A percentile compares a stretch with the other conserved stretches of the same genome.
These are phyloP conservation scores for Phenganax stokvisi DNA, from an alignment of 92 coral and sea anemone genomes.

Conservation along the genomic window DNA sequence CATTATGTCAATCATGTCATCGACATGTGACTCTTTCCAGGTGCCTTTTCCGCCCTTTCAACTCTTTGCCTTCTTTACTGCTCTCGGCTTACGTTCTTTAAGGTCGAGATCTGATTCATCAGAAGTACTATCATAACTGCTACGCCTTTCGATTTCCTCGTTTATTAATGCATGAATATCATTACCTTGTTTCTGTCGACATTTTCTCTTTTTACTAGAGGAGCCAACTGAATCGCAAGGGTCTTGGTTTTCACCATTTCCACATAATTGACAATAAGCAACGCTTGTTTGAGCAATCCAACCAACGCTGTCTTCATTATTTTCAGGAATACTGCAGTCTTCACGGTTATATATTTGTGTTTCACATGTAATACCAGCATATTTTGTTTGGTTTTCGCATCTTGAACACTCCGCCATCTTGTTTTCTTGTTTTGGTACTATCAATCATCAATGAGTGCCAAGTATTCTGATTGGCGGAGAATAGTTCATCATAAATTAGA, in stretches of 20 bases:
- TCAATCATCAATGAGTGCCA: background rate
- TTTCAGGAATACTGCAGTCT: slow-evolving; percentile 6
- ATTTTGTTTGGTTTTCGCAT: slow-evolving; percentile 12
- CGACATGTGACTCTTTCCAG: slow-evolving; percentile 47
- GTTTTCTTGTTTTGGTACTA: background rate
- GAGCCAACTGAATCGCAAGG: background rate
- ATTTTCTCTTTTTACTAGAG: background rate
- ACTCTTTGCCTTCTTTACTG: slow-evolving; percentile 34
- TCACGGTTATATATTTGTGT: slow-evolving; percentile 1
- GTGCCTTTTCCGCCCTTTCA: slow-evolving; percentile 50
- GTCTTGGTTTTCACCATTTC: background rate
- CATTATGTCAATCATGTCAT: slow-evolving; percentile 44
- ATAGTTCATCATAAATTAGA: background rate
- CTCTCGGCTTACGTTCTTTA: slow-evolving; percentile 4
- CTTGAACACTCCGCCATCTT: background rate
- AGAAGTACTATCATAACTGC: background rate
- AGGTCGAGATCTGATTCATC: slow-evolving; percentile 17
- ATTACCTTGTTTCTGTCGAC: background rate
- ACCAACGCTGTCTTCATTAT: slow-evolving; percentile 28
- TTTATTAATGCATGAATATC: background rate
- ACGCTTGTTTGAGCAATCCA: slow-evolving; percentile 18
- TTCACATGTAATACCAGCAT: slow-evolving; percentile 14
- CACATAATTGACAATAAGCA: slow-evolving; percentile 23
- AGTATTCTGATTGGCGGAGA: background rate
- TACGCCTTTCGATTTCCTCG: background rate